Conservation (phyloP, 2,113 vertebrate species). For the Herpailurus yagouaroundi region DNA sequence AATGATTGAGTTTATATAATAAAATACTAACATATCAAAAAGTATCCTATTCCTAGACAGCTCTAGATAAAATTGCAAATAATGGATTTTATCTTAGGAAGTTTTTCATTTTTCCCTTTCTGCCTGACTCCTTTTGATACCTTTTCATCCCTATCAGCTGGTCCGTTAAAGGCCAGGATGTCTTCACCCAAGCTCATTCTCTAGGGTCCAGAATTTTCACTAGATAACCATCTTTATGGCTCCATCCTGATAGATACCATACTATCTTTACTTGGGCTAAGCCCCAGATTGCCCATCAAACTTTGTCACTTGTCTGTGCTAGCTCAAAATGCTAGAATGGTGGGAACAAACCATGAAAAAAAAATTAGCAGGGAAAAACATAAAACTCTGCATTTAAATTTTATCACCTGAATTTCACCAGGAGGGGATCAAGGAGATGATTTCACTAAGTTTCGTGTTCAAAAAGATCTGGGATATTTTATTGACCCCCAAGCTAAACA, state of each 20-base stretch:
- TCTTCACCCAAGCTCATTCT: background rate
- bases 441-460: background rate
- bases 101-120: background rate
- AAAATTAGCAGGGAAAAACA: background rate
- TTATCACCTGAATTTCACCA: background rate
- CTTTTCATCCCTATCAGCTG: background rate
- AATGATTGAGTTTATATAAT: background rate
- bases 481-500: background rate
- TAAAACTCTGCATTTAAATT: background rate
- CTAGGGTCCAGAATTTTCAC: background rate
- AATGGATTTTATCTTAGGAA: background rate
- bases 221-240: background rate
- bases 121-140: background rate
- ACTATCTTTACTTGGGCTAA: background rate
- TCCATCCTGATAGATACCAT: background rate
- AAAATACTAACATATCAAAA: background rate
- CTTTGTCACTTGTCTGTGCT: background rate
- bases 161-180: background rate
- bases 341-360: background rate
- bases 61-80: background rate
- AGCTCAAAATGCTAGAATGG: background rate
- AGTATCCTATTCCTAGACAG: background rate
- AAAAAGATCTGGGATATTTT: background rate
- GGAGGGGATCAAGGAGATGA: background rate
- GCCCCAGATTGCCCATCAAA: background rate